A percentile compares a stretch with the other conserved stretches of the same genome.
Evolutionary conservation across 2,888 invertebrate genomes (phyloP).

Genomic region (Gari tellinella): DNA sequence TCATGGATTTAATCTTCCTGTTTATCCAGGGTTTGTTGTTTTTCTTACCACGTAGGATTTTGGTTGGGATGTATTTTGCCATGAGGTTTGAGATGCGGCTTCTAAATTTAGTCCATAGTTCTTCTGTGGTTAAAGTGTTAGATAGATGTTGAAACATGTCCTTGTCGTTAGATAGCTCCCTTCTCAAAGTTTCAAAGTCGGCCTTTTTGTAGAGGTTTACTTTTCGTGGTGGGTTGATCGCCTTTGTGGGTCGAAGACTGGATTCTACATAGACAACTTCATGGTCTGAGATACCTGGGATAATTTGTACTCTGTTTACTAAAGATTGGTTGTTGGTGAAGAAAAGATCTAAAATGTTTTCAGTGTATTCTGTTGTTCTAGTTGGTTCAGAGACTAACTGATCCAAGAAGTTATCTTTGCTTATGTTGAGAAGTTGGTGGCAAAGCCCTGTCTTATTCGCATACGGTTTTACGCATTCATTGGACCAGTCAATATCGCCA

Average conservation of each 20-base stretch:
- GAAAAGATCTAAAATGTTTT: neutral
- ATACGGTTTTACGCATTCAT: neutral
- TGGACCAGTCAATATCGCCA: neutral
- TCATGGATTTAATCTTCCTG: neutral
- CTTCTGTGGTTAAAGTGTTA: neutral
- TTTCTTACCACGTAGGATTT: neutral
- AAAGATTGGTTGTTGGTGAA: neutral
- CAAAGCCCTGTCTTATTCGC: neutral
- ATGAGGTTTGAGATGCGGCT: neutral
- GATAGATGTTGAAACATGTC: no score
- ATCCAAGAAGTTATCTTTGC: neutral
- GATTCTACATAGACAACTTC: conserved; percentile 14
- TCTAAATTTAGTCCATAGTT: conserved; percentile 8
- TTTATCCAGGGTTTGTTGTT: neutral
- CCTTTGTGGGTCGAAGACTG: conserved; percentile 11
- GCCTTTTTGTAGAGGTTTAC: neutral
- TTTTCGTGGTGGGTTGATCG: conserved; percentile 14
- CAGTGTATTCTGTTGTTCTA: neutral
- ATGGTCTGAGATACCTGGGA: neutral
- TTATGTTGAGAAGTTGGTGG: neutral
- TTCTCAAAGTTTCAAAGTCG: conserved; percentile 3
- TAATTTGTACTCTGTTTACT: neutral
- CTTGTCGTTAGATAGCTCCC: no score
- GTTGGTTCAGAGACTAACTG: neutral
- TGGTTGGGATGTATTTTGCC: neutral